Percentiles rank a stretch among this genome's conserved stretches.
Conservation (phyloP, 2,888 invertebrate genomes). For the Pristionchus arcanus region DNA sequence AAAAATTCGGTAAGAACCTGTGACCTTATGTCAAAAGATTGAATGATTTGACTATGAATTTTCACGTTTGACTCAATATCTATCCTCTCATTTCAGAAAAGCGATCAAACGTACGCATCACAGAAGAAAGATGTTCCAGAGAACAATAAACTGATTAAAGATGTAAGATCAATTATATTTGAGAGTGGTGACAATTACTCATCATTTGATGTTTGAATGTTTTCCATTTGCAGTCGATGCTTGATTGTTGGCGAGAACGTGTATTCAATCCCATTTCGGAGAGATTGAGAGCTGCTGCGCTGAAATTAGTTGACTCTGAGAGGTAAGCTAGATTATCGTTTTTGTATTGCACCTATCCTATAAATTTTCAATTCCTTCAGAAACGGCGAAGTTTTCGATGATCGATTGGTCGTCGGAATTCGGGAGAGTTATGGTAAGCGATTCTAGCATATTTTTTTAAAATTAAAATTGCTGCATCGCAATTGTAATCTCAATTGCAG, state of each 20-base stretch:
- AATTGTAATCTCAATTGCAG: constrained; percentile 81
- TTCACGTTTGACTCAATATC: neutral
- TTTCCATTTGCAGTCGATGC: constrained; percentile 87
- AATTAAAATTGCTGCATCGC: no score
- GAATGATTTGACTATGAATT: neutral
- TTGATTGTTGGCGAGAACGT: constrained; percentile 97
- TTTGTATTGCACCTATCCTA: neutral
- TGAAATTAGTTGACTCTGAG: constrained; percentile 96
- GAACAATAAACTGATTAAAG: constrained; percentile 39
- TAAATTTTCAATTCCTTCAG: constrained; percentile 80
- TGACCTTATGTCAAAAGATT: neutral
- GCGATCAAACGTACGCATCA: constrained; percentile 48
- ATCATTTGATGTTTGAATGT: neutral
- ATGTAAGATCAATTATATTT: neutral
- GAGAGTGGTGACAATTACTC: neutral
- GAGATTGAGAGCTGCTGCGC: constrained; percentile 92
- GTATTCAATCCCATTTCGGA: constrained; percentile 97
- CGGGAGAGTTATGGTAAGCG: constrained; percentile 93
- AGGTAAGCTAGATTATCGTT: neutral
- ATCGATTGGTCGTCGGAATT: constrained; percentile 96
- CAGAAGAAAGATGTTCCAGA: constrained; percentile 24
- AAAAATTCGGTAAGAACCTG: constrained; percentile 60
- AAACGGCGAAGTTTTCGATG: constrained; percentile 97
- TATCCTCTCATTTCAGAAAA: neutral
- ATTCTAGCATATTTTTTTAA: neutral